Percentiles rank a stretch among this genome's conserved stretches.
These are phyloP conservation scores for Andrena bucephala DNA, from an alignment of 2,888 invertebrate species.

Conservation along the genomic window DNA sequence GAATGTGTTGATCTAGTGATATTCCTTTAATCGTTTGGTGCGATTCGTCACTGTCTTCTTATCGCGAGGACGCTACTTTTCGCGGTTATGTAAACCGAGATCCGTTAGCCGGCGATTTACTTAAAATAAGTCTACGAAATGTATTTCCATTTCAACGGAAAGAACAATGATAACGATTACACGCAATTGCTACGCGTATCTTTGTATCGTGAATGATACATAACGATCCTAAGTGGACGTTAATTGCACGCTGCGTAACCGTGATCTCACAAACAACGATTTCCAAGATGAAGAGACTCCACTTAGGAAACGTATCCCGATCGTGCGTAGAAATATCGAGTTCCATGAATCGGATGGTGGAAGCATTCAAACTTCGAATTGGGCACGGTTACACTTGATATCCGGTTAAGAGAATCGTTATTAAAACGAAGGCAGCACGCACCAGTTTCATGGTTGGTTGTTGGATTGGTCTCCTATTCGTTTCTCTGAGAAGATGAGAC, in stretches of 20 bases:
- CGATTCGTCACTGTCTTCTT: slow-evolving; percentile 32
- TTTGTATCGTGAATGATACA: slow-evolving; percentile 32
- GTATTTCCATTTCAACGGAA: slow-evolving; percentile 39
- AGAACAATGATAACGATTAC: slow-evolving; percentile 36
- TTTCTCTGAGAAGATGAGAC: slow-evolving; percentile 7
- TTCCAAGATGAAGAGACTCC: slow-evolving; percentile 2
- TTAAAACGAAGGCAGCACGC: slow-evolving; percentile 50
- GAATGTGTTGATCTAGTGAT: background rate
- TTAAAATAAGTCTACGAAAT: slow-evolving; percentile 38
- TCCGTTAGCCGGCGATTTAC: slow-evolving; percentile 30
- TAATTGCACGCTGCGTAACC: slow-evolving; percentile 44
- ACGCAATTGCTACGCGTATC: slow-evolving; percentile 34
- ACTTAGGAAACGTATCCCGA: background rate
- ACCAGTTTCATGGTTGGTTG: slow-evolving; percentile 68
- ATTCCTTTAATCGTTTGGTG: slow-evolving; percentile 9
- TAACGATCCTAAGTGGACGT: slow-evolving; percentile 22
- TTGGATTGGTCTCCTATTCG: slow-evolving; percentile 8
- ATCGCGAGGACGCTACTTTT: slow-evolving; percentile 2
- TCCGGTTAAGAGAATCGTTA: slow-evolving; percentile 2
- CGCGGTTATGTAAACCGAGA: slow-evolving; percentile 42
- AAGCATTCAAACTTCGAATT: background rate
- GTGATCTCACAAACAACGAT: slow-evolving; percentile 20
- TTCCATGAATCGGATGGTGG: background rate
- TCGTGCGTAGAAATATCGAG: background rate
- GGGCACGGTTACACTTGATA: slow-evolving; percentile 28